phyloP scores from a whole-genome alignment of 2,888 invertebrate species.

The Pandemis heparana region DNA sequence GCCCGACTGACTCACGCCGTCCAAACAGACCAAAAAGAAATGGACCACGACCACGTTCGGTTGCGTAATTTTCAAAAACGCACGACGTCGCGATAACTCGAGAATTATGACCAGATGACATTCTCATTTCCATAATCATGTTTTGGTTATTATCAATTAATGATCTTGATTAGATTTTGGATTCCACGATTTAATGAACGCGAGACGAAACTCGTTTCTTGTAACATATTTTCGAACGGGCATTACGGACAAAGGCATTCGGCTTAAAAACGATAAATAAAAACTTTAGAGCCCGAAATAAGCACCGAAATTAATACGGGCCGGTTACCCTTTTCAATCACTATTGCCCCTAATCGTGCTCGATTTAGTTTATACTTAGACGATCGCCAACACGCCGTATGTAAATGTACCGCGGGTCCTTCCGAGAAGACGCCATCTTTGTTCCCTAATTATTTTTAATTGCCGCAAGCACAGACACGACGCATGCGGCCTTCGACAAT shows the following conservation, averaged over 20 bases:
- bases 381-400: slow-evolving; percentile 66
- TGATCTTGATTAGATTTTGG: slow-evolving; percentile 32
- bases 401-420: slow-evolving; percentile 80
- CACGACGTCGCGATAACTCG: neutral
- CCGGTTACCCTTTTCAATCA: slow-evolving; percentile 82
- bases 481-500: slow-evolving; percentile 79
- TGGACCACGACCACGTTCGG: slow-evolving; percentile 10
- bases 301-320: slow-evolving; percentile 63
- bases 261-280: slow-evolving; percentile 63
- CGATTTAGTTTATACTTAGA: slow-evolving; percentile 73
- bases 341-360: slow-evolving; percentile 82
- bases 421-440: slow-evolving; percentile 80
- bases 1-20: slow-evolving; percentile 68
- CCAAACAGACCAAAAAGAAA: slow-evolving; percentile 32
- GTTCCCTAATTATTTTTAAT: slow-evolving; percentile 86
- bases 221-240: slow-evolving; percentile 51
- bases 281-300: slow-evolving; percentile 49
- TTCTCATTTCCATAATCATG: slow-evolving; percentile 14
- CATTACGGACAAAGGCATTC: slow-evolving; percentile 58
- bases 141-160: slow-evolving; percentile 38
- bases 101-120: neutral
- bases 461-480: slow-evolving; percentile 77
- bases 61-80: slow-evolving; percentile 23
- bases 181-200: slow-evolving; percentile 35
- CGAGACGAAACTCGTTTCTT: slow-evolving; percentile 20